A percentile compares a stretch with the other conserved stretches of the same genome.
Evolutionary conservation across 92 coral and sea anemone genomes (phyloP).

Genomic region (Porites evermanni): DNA sequence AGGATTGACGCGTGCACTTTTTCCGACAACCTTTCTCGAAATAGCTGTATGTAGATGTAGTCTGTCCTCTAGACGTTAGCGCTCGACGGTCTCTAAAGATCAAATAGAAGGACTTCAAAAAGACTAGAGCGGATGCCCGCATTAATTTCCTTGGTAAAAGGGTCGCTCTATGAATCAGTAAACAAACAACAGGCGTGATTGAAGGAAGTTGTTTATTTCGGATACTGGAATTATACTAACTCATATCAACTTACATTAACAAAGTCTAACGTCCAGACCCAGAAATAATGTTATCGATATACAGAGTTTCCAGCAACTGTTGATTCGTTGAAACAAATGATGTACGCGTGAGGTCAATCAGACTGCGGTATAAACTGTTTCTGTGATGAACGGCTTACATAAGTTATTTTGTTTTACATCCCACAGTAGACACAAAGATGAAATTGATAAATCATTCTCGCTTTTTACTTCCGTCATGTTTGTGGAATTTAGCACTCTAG

Average conservation of each 20-base stretch:
- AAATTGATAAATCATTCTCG: not conserved
- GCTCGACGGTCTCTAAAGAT: no score
- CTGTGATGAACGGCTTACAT: not conserved
- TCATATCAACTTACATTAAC: conserved; percentile 3
- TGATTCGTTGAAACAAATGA: no score
- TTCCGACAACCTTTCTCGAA: no score
- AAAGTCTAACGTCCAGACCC: not conserved
- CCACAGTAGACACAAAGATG: not conserved
- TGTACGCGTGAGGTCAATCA: not conserved
- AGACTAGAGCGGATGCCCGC: no score
- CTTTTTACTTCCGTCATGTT: not conserved
- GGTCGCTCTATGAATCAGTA: not conserved
- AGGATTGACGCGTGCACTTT: no score
- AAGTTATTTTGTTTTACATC: no score
- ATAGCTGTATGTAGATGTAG: no score
- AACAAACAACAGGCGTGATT: not conserved
- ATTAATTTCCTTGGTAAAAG: not conserved
- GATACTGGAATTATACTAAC: not conserved
- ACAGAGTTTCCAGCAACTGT: not conserved
- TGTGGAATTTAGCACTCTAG: not conserved
- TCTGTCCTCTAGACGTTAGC: no score
- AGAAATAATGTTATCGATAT: not conserved
- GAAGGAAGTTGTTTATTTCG: conserved; percentile 2
- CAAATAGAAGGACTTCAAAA: no score
- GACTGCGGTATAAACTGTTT: not conserved